A percentile compares a stretch with the other conserved stretches of the same genome.
These are phyloP conservation scores for Drosophila mojavensis DNA, from an alignment of 1,140 invertebrate genomes.

Conservation along the genomic window DNA sequence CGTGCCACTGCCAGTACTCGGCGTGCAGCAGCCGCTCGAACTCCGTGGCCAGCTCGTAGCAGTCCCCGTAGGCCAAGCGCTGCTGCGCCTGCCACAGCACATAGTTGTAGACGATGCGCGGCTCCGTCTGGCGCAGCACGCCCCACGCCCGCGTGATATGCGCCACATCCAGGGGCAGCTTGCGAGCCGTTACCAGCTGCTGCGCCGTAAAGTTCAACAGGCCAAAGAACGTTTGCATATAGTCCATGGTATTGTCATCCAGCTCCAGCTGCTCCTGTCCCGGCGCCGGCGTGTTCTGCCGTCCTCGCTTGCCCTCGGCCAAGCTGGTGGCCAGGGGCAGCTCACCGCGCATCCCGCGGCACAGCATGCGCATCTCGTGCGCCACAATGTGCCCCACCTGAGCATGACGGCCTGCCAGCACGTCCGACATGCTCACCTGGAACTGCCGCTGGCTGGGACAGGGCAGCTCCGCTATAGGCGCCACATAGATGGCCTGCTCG, in stretches of 20 bases:
- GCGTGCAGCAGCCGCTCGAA: constrained; percentile 65
- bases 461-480: constrained; percentile 49
- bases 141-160: constrained; percentile 48
- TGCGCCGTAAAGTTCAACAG: constrained; percentile 51
- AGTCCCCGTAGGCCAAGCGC: constrained; percentile 53
- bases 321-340: constrained; percentile 39
- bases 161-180: constrained; percentile 52
- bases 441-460: constrained; percentile 50
- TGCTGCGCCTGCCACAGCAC: constrained; percentile 67
- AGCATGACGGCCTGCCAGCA: constrained; percentile 34
- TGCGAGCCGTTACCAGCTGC: constrained; percentile 55
- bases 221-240: constrained; percentile 58
- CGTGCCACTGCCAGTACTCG: constrained; percentile 78
- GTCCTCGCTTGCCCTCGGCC: neutral
- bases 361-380: constrained; percentile 63
- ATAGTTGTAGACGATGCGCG: constrained; percentile 69
- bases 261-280: constrained; percentile 45
- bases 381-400: constrained; percentile 59
- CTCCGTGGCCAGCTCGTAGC: constrained; percentile 58
- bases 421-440: constrained; percentile 27
- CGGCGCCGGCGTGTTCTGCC: neutral
- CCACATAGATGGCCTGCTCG: constrained; percentile 63
- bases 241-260: constrained; percentile 64
- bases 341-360: constrained; percentile 66
- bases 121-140: constrained; percentile 59